A percentile compares a stretch with the other conserved stretches of the same genome.
These are phyloP conservation scores for Petrophora chlorosata DNA, from an alignment of 2,888 invertebrate genomes.

Conservation along the genomic window DNA sequence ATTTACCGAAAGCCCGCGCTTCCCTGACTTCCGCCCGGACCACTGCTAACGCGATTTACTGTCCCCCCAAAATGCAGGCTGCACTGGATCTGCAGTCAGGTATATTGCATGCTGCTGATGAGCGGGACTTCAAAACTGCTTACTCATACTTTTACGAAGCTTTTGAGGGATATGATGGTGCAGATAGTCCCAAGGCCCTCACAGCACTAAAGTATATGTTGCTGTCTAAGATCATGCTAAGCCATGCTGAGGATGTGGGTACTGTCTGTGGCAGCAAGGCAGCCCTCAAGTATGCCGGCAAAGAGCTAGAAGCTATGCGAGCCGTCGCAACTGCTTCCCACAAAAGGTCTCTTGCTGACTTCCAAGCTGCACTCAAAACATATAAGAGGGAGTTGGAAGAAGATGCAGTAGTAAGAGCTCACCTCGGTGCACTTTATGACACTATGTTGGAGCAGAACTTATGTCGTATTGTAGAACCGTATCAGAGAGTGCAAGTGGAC, in stretches of 20 bases:
- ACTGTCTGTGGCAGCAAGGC: slow-evolving; percentile 98
- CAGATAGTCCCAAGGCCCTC: slow-evolving; percentile 95
- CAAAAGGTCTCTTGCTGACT: slow-evolving; percentile 98
- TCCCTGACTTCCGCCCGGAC: slow-evolving; percentile 98
- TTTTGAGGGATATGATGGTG: slow-evolving; percentile 99
- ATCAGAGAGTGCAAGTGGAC: slow-evolving; percentile 97
- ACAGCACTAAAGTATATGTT: slow-evolving; percentile 99
- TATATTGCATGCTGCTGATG: slow-evolving; percentile 99
- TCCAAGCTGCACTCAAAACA: slow-evolving; percentile 93
- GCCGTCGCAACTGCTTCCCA: slow-evolving; percentile 98
- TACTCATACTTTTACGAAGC: slow-evolving; percentile 99
- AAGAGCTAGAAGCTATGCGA: slow-evolving; percentile 99
- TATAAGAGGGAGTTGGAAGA: slow-evolving; percentile 96
- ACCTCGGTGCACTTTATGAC: slow-evolving; percentile 98
- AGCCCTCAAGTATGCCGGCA: slow-evolving; percentile 97
- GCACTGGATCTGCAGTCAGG: slow-evolving; percentile 98
- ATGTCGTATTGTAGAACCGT: slow-evolving; percentile 99
- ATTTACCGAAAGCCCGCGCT: slow-evolving; percentile 97
- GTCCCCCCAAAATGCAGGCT: slow-evolving; percentile 99
- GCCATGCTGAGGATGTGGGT: slow-evolving; percentile 97
- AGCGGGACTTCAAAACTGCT: slow-evolving; percentile 99
- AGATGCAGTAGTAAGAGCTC: slow-evolving; percentile 98
- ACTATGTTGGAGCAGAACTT: slow-evolving; percentile 99
- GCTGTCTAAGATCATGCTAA: slow-evolving; percentile 98
- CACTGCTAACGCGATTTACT: slow-evolving; percentile 99